Conservation (phyloP, 2,888 invertebrate genomes). For the Onthophagus sagittarius region DNA sequence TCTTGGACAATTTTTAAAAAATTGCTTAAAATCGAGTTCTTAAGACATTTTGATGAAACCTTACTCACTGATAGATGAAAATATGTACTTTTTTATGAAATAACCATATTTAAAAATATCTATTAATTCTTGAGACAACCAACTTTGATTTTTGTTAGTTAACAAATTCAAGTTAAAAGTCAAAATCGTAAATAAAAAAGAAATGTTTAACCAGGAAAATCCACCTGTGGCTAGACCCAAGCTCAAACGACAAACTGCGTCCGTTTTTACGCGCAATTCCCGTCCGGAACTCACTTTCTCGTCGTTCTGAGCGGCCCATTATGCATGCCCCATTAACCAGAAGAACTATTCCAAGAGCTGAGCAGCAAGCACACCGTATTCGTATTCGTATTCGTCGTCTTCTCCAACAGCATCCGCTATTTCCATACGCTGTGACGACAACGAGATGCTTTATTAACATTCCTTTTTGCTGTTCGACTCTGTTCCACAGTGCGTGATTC, state of each 20-base stretch:
- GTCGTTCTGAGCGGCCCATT: neutral
- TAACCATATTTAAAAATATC: too few relatives aligned
- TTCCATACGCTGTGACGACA: neutral
- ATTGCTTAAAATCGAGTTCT: too few relatives aligned
- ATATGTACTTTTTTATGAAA: too few relatives aligned
- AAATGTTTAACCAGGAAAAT: neutral
- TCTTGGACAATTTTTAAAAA: too few relatives aligned
- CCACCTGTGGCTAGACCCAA: neutral
- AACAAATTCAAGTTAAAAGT: too few relatives aligned
- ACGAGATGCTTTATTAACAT: neutral
- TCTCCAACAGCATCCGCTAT: neutral
- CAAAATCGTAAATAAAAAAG: too few relatives aligned
- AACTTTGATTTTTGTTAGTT: too few relatives aligned
- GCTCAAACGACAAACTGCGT: slow-evolving; percentile 1
- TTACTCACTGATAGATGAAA: too few relatives aligned
- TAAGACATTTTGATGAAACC: too few relatives aligned
- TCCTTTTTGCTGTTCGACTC: neutral
- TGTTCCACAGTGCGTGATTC: too few relatives aligned
- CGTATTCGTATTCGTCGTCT: neutral
- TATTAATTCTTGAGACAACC: too few relatives aligned
- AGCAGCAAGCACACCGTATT: neutral
- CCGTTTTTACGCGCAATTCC: neutral
- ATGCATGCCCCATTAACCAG: slow-evolving; percentile 10
- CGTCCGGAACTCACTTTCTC: neutral
- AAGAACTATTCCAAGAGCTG: slow-evolving; percentile 1